Percentiles rank a stretch among this genome's conserved stretches.
Conservation (phyloP, 2,113 vertebrate species). For the Gambusia holbrooki region DNA sequence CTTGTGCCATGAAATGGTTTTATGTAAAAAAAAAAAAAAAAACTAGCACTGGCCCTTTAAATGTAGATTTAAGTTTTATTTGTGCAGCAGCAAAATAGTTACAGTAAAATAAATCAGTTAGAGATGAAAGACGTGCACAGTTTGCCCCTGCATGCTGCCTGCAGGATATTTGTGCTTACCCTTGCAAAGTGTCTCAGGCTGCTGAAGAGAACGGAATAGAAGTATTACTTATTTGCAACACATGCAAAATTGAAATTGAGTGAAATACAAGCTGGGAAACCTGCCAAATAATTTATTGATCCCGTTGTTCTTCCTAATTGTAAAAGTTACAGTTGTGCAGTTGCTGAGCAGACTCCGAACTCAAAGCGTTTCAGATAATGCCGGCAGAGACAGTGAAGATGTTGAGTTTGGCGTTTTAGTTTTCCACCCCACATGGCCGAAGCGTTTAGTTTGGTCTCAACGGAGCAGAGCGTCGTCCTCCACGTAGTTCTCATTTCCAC, state of each 20-base stretch:
- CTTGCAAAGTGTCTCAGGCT: conserved; percentile 37
- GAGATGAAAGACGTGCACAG: background rate
- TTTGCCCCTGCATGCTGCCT: background rate
- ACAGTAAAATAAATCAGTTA: background rate
- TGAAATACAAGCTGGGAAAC: conserved; percentile 62
- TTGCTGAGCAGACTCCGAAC: conserved; percentile 18
- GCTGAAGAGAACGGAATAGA: background rate
- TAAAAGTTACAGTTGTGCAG: conserved; percentile 26
- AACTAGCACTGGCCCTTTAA: background rate
- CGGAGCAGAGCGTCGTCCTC: too few relatives aligned
- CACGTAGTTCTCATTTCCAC: too few relatives aligned
- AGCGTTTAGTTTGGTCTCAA: too few relatives aligned
- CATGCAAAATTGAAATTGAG: conserved; percentile 66
- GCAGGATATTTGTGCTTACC: conserved; percentile 49
- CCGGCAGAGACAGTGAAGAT: too few relatives aligned
- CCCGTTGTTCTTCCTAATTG: conserved; percentile 41
- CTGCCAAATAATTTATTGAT: conserved; percentile 67
- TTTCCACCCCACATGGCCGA: too few relatives aligned
- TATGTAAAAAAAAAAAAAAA: too few relatives aligned
- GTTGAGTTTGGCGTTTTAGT: too few relatives aligned
- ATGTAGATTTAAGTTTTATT: background rate
- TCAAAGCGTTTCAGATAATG: background rate
- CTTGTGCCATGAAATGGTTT: too few relatives aligned
- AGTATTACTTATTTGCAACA: conserved; percentile 55
- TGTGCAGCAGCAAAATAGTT: background rate